Evolutionary conservation across 2,797 vertebrate species (phyloP).

Genomic region (Lepidocolaptes lacrymiger): DNA sequence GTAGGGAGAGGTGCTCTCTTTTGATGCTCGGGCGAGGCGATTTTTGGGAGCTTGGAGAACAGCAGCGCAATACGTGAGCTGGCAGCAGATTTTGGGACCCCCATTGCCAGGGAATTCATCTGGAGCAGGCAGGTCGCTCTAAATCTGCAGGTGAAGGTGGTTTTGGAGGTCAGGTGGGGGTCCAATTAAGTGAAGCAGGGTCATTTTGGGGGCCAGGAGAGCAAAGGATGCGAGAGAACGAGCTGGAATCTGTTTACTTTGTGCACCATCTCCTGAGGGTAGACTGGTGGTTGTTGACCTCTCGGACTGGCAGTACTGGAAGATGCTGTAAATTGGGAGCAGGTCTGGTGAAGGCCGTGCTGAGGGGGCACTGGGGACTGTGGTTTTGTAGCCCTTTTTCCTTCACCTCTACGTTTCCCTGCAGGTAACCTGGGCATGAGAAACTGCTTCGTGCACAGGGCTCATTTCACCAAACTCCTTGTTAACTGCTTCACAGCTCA

Average conservation of each 20-base stretch:
- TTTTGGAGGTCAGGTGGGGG: background rate
- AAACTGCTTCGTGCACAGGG: background rate
- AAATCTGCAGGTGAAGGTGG: background rate
- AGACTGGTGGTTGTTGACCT: background rate
- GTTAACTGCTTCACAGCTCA: background rate
- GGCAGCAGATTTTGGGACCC: background rate
- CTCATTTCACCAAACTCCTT: background rate
- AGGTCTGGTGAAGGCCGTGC: background rate
- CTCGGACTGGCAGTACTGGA: background rate
- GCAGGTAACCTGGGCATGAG: accelerated
- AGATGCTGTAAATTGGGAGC: background rate
- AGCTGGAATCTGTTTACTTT: background rate
- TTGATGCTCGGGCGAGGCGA: background rate
- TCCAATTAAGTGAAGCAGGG: background rate
- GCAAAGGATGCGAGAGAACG: background rate
- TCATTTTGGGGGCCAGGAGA: background rate
- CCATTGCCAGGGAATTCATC: background rate
- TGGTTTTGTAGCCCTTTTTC: background rate
- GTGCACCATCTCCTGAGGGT: accelerated
- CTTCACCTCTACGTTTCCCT: background rate
- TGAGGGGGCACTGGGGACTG: background rate
- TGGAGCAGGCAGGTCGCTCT: background rate
- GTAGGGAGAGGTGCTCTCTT: background rate
- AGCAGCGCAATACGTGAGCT: background rate
- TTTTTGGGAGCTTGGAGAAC: accelerated